These are phyloP conservation scores for Heliconius himera DNA, from an alignment of 1,140 invertebrate genomes.

Conservation along the genomic window DNA sequence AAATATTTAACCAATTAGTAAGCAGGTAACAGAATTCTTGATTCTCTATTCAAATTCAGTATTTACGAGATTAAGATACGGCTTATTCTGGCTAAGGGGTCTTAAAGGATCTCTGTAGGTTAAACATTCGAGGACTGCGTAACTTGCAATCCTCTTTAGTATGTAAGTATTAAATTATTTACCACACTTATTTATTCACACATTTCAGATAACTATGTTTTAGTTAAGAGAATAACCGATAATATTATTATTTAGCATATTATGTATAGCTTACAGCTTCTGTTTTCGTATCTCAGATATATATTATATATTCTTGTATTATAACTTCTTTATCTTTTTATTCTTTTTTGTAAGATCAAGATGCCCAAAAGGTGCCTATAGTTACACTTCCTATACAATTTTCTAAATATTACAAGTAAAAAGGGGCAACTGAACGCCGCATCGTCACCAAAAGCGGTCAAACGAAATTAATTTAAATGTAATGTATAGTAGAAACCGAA, in stretches of 20 bases:
- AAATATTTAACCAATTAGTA: background rate
- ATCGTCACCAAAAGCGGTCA: too few relatives aligned
- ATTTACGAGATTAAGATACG: conserved; percentile 11
- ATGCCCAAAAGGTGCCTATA: too few relatives aligned
- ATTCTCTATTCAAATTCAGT: background rate
- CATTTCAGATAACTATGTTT: background rate
- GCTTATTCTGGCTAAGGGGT: conserved; percentile 6
- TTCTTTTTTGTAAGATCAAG: too few relatives aligned
- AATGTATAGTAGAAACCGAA: too few relatives aligned
- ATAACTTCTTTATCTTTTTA: too few relatives aligned
- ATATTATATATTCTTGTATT: background rate
- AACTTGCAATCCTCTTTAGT: background rate
- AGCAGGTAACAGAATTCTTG: background rate
- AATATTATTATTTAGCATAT: background rate
- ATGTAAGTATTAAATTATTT: background rate
- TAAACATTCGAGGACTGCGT: conserved; percentile 3
- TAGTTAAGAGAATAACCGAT: background rate
- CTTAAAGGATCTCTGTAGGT: conserved; percentile 4
- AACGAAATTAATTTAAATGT: too few relatives aligned
- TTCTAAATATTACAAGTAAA: too few relatives aligned
- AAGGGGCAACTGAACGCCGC: too few relatives aligned
- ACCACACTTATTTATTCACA: conserved; percentile 9
- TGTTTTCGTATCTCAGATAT: too few relatives aligned
- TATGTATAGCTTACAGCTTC: background rate
- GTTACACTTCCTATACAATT: too few relatives aligned